Conservation (phyloP, 2,797 vertebrate species). For the Ceryle rudis region DNA sequence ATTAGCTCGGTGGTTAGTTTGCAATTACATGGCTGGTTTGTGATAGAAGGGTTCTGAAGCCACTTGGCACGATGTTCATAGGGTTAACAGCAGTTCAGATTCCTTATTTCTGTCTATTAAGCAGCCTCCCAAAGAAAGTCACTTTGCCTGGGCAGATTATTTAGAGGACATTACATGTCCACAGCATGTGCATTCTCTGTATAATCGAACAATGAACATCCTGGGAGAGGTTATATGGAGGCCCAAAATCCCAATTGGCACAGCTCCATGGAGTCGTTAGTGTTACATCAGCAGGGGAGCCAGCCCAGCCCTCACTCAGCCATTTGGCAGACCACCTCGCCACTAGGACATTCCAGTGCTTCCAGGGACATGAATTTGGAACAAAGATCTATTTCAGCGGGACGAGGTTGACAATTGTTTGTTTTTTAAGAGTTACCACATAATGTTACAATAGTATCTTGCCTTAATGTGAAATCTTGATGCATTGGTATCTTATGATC, state of each 20-base stretch:
- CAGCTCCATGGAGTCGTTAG: neutral
- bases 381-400: neutral
- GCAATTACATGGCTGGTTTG: slow-evolving; percentile 22
- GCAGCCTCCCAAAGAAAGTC: neutral
- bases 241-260: neutral
- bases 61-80: neutral
- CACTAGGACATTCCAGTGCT: neutral
- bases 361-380: neutral
- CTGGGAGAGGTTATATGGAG: neutral
- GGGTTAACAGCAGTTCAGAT: neutral
- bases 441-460: slow-evolving; percentile 30
- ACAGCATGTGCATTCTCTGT: neutral
- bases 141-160: neutral
- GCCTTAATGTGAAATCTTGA: slow-evolving; percentile 15
- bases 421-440: slow-evolving; percentile 37
- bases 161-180: neutral
- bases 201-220: neutral
- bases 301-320: neutral
- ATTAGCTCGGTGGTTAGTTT: neutral
- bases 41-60: neutral
- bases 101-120: neutral
- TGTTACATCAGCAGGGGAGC: neutral
- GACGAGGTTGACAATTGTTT: neutral
- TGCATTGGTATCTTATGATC: slow-evolving; percentile 31
- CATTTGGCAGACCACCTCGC: neutral